Evolutionary conservation across 2,113 vertebrate species (phyloP), one percentile per base, ranked within the genome.

Genomic region (Microtus oregoni): DNA sequence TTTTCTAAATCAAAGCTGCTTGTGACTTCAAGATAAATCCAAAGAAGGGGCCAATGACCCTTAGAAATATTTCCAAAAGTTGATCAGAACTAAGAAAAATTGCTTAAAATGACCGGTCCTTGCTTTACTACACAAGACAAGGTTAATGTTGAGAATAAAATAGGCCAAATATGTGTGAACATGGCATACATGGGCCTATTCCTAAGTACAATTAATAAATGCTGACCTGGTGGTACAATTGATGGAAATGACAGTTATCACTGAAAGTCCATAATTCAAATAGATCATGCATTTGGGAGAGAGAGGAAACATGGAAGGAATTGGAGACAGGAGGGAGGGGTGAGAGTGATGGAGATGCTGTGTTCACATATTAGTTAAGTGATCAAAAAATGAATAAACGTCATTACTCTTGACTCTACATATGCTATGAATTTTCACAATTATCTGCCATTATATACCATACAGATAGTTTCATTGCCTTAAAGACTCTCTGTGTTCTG

Each of bases 1-100:
- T 35, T 91, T 90, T 96, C 47, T 67, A 87, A 95, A 77, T 24
- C 67, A 94, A 44, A 96, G n/a, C 1, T 92, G 58, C 87, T 91
- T 58, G 55, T 58, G 55, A 58, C 55, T 58, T 58, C 55, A 58
- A 58, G 17, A 58, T 58, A 58, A 58, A 58, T 20, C 55, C 55
- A 58, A 19, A 58, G 55, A 58, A 20, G 55, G 55, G 55, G 55
- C 55, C 55, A 58, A 58, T 58, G 19, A 58, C 55, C 55, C 17
- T 58, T 58, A 58, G 4, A 58, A 58, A 58, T 58, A 58, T 58
- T 58, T 58, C 17, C 55, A 58, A 58, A 58, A 58, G 55, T 58
- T 58, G 20, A 58, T 58, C 17, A 58, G 55, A 58, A 58, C 55
- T 20, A 58, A 58, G 55, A 58, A 58, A 58, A 58, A 58, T 58